A percentile compares a stretch with the other conserved stretches of the same genome.
These are phyloP conservation scores for Siniperca knerii DNA, from an alignment of 2,113 vertebrate genomes.

Conservation along the genomic window DNA sequence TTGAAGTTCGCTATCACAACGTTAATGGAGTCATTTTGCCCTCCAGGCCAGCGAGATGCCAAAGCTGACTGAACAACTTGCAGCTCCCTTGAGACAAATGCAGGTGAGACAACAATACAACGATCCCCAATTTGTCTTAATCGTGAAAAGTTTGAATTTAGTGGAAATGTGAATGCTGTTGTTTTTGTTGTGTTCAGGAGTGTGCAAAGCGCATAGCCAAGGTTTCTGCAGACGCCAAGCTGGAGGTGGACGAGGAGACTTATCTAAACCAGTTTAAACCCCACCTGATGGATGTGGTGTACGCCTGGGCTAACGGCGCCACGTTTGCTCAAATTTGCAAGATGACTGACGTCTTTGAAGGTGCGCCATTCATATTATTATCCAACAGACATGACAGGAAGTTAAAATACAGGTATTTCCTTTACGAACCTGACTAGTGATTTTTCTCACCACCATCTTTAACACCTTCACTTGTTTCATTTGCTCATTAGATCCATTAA, in stretches of 20 bases:
- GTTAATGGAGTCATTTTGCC: neutral
- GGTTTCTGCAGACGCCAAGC: constrained; percentile 96
- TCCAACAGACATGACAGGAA: neutral
- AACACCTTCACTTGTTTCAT: no score
- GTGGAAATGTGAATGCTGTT: neutral
- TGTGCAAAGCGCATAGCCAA: constrained; percentile 97
- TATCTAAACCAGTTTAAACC: constrained; percentile 94
- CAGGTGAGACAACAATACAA: constrained; percentile 86
- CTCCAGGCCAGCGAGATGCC: constrained; percentile 96
- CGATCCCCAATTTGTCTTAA: accelerated
- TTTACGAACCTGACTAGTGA: no score
- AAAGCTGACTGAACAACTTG: constrained; percentile 95
- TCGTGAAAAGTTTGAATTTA: neutral
- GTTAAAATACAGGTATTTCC: neutral
- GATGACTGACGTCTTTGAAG: constrained; percentile 99
- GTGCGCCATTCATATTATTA: constrained; percentile 71
- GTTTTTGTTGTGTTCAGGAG: constrained; percentile 84
- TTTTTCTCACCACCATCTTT: no score
- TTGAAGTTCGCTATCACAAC: neutral
- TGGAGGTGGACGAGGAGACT: constrained; percentile 95
- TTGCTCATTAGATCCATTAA: no score
- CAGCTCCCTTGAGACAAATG: constrained; percentile 96
- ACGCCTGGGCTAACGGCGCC: constrained; percentile 95
- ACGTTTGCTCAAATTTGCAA: constrained; percentile 98
- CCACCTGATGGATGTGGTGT: constrained; percentile 97